These are phyloP conservation scores for Myoxocephalus aenaeus DNA, from an alignment of 2,797 vertebrate genomes.

Conservation along the genomic window DNA sequence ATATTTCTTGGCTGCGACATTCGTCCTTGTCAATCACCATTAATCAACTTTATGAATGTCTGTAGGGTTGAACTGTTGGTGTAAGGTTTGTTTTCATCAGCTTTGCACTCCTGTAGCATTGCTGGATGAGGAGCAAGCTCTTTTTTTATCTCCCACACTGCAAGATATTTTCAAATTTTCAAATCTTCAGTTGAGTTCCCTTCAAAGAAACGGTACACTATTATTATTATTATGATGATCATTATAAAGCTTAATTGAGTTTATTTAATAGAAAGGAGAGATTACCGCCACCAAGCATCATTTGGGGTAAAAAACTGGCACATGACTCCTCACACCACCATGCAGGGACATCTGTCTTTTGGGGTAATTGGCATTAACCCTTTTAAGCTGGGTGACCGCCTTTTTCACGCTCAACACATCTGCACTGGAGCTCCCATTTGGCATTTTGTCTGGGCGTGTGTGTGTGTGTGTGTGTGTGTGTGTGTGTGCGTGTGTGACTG, in stretches of 20 bases:
- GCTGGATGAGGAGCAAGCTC: not conserved
- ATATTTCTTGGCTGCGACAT: slow-evolving; percentile 1
- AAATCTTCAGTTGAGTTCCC: not conserved
- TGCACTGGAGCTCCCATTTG: slow-evolving; percentile 23
- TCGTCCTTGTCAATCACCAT: not conserved
- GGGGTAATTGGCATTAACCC: slow-evolving; percentile 79
- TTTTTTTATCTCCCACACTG: not conserved
- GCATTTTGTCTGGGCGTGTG: not conserved
- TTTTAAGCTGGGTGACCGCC: slow-evolving; percentile 61
- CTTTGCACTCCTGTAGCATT: not conserved
- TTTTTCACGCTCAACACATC: slow-evolving; percentile 57
- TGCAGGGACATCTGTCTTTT: slow-evolving; percentile 63
- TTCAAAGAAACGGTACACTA: not conserved
- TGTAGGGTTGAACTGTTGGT: not conserved
- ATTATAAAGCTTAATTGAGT: slow-evolving; percentile 9
- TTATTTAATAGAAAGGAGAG: slow-evolving; percentile 3
- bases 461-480: not conserved
- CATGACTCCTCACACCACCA: slow-evolving; percentile 34
- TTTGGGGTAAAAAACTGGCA: slow-evolving; percentile 62
- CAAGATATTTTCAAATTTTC: not conserved
- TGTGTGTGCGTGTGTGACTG: not conserved
- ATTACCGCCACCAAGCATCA: slow-evolving; percentile 30
- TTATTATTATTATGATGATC: not conserved
- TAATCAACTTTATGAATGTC: not conserved
- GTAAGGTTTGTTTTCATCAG: not conserved